phyloP scores from a whole-genome alignment of 2,113 vertebrate genomes.

The Myiozetetes cayanensis region DNA sequence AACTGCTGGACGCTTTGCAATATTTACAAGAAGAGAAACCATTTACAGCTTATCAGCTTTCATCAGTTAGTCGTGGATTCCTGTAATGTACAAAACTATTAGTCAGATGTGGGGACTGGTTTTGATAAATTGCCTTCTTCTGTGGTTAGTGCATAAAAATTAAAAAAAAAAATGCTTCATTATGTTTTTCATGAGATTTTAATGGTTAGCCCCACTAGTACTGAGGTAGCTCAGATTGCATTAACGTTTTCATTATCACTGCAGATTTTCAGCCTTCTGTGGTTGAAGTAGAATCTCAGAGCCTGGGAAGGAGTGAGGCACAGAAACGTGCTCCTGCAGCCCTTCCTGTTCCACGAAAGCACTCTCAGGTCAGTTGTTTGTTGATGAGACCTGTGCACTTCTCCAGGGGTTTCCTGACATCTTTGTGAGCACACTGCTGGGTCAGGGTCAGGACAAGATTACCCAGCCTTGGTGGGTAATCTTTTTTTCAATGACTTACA shows the following conservation, averaged over 20 bases:
- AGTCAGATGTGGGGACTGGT: conserved; percentile 17
- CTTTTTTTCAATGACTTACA: background rate
- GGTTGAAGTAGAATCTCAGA: background rate
- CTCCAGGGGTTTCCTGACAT: background rate
- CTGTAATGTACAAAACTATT: conserved; percentile 47
- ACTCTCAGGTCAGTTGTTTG: background rate
- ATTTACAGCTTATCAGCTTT: conserved; percentile 39
- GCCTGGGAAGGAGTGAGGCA: background rate
- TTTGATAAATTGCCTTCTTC: conserved; percentile 55
- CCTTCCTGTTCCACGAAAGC: background rate
- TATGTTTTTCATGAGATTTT: conserved; percentile 54
- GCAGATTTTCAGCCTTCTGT: conserved; percentile 18
- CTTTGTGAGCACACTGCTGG: background rate
- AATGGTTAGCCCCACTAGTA: conserved; percentile 14
- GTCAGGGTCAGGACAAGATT: background rate
- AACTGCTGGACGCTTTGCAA: background rate
- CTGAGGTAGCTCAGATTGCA: background rate
- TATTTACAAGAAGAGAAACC: conserved; percentile 36
- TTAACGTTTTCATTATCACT: conserved; percentile 10
- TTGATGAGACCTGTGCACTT: background rate
- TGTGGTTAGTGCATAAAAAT: conserved; percentile 20
- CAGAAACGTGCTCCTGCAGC: background rate
- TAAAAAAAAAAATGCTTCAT: background rate
- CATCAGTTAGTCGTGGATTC: conserved; percentile 27
- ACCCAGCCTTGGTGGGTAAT: background rate